phyloP scores from a whole-genome alignment of 2,888 invertebrate species.

The Euproctis similis region DNA sequence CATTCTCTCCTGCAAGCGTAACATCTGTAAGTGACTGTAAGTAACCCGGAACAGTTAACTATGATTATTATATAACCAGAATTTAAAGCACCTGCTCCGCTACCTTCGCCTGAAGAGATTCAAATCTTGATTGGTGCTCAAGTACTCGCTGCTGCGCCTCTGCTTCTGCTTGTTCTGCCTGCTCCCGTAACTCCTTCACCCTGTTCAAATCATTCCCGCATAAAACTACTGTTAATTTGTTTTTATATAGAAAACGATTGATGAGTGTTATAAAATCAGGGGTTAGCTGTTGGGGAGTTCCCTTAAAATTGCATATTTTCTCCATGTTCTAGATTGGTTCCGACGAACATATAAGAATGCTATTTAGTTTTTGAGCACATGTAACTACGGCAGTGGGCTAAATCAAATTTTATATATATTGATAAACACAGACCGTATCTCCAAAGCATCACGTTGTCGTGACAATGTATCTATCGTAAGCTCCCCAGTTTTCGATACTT shows the following conservation, averaged over 20 bases:
- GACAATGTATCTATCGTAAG: slow-evolving; percentile 53
- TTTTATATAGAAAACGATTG: no score
- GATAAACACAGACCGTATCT: slow-evolving; percentile 38
- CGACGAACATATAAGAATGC: background rate
- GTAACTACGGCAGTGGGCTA: background rate
- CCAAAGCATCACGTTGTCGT: slow-evolving; percentile 60
- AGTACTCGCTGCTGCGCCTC: slow-evolving; percentile 26
- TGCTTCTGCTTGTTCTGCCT: slow-evolving; percentile 37
- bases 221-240: no score
- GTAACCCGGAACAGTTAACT: no score
- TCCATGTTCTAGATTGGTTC: no score
- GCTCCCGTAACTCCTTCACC: slow-evolving; percentile 57
- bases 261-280: no score
- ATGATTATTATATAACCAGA: slow-evolving; percentile 6
- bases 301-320: no score
- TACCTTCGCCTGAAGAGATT: slow-evolving; percentile 51
- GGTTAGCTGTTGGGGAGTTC: no score
- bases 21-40: no score
- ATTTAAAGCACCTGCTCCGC: slow-evolving; percentile 51
- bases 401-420: background rate
- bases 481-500: slow-evolving; percentile 63
- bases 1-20: slow-evolving; percentile 37
- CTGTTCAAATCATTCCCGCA: slow-evolving; percentile 32
- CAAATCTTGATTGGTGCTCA: slow-evolving; percentile 33
- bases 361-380: background rate